Percentiles rank a stretch among this genome's conserved stretches.
phyloP scores from a whole-genome alignment of 1,140 invertebrate genomes.

The Piezodorus guildinii region DNA sequence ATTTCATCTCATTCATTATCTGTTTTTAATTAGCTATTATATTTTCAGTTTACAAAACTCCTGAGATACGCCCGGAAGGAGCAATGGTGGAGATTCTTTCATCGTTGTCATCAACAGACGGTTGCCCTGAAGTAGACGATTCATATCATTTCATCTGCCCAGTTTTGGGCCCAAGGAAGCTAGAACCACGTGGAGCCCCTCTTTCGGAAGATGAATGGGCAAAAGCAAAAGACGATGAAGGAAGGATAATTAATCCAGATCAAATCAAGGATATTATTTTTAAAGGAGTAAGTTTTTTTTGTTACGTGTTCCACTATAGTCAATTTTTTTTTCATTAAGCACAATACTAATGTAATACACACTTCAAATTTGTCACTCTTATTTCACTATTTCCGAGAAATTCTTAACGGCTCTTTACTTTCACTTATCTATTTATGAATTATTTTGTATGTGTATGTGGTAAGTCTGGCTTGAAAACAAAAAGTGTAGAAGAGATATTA shows the following conservation, averaged over 20 bases:
- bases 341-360: no score
- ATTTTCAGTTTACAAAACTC: constrained; percentile 39
- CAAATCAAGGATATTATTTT: constrained; percentile 72
- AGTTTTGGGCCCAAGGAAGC: constrained; percentile 43
- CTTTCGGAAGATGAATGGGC: constrained; percentile 69
- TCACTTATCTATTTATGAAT: no score
- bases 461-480: no score
- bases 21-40: no score
- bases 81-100: constrained; percentile 31
- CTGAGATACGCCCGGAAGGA: constrained; percentile 33
- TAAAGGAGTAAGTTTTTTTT: constrained; percentile 55
- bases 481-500: no score
- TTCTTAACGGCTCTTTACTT: no score
- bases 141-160: constrained; percentile 56
- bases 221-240: constrained; percentile 60
- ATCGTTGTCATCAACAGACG: constrained; percentile 39
- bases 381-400: no score
- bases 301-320: neutral
- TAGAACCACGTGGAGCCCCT: constrained; percentile 43
- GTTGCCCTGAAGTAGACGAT: constrained; percentile 42
- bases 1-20: no score
- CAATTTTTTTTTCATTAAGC: no score
- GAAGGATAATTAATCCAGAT: constrained; percentile 55
- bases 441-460: no score
- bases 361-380: no score